These are phyloP conservation scores for Polydrusus cervinus DNA, from an alignment of 2,888 invertebrate genomes.

Conservation along the genomic window DNA sequence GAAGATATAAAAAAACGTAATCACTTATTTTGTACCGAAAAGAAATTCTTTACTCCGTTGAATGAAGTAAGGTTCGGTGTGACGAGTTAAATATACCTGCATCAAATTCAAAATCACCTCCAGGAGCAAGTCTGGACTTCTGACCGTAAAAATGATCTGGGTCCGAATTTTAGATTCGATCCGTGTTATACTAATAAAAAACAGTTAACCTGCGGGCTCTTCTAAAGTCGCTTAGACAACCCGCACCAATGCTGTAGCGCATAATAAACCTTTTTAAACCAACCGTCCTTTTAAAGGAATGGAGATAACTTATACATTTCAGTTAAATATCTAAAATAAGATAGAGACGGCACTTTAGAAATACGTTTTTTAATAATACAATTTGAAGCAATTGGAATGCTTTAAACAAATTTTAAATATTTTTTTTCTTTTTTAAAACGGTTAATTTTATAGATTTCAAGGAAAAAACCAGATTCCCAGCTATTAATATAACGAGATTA, in stretches of 20 bases:
- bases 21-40: neutral
- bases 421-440: no score
- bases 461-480: no score
- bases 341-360: no score
- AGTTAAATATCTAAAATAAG: no score
- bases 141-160: conserved; percentile 43
- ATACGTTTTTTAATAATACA: no score
- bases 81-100: conserved; percentile 49
- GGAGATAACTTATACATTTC: no score
- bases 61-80: conserved; percentile 16
- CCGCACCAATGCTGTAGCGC: conserved; percentile 27
- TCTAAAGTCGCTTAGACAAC: neutral
- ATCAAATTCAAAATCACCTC: conserved; percentile 42
- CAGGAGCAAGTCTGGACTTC: conserved; percentile 41
- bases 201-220: conserved; percentile 33
- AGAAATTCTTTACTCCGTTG: neutral
- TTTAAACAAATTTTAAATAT: no score
- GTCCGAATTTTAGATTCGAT: conserved; percentile 45
- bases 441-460: no score
- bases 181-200: conserved; percentile 48
- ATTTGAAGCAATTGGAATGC: no score
- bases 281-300: no score
- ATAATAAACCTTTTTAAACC: no score
- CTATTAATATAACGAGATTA: no score
- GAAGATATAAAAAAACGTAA: neutral